Conservation (phyloP, 1,140 invertebrate species). For the Aleiodes sp. region DNA sequence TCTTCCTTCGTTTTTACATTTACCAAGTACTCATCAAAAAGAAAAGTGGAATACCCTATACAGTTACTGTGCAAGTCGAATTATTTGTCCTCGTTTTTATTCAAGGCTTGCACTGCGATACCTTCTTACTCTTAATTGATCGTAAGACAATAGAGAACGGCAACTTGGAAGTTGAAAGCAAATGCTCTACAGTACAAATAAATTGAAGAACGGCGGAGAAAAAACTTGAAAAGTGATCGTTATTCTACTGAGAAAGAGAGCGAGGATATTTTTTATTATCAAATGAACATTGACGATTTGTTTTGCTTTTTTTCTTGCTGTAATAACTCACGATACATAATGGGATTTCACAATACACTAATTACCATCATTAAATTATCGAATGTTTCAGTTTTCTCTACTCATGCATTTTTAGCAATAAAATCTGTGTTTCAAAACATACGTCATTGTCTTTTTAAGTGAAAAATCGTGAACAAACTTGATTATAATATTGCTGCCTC, state of each 20-base stretch:
- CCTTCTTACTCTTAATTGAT: constrained; percentile 2
- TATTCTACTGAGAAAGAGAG: not conserved
- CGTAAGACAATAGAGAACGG: constrained; percentile 10
- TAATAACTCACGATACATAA: not conserved
- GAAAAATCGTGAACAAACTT: not conserved
- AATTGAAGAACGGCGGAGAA: not conserved
- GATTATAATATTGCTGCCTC: constrained; percentile 1
- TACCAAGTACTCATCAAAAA: not conserved
- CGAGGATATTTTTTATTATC: constrained; percentile 17
- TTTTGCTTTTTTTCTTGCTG: not conserved
- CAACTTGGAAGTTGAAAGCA: not conserved
- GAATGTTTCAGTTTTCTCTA: not conserved
- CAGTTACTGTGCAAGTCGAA: not conserved
- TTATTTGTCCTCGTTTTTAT: constrained; percentile 11
- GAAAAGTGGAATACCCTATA: not conserved
- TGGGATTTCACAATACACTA: not conserved
- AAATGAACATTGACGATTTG: not conserved
- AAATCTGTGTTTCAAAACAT: not conserved
- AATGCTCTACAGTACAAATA: not conserved
- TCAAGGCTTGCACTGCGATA: constrained; percentile 7
- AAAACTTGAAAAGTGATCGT: not conserved
- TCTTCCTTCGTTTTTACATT: not conserved
- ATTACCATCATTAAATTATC: not conserved
- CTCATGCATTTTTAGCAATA: not conserved
- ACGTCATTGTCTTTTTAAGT: not conserved